These are phyloP conservation scores for Diorhabda sublineata DNA, from an alignment of 1,140 invertebrate genomes.

Conservation along the genomic window DNA sequence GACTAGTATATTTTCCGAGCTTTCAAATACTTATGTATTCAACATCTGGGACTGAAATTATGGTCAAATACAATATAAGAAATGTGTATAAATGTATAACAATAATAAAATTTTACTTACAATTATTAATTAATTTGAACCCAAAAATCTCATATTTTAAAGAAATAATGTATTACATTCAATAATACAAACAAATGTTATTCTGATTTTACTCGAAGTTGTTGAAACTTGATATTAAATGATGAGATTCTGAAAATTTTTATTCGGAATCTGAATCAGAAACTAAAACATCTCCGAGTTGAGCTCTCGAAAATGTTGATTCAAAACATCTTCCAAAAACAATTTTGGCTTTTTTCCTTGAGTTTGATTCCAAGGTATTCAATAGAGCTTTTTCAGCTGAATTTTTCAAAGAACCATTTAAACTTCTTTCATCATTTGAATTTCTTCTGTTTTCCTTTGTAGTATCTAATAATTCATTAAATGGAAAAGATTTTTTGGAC, in stretches of 20 bases:
- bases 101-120: too few relatives aligned
- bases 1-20: too few relatives aligned
- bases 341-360: constrained; percentile 33
- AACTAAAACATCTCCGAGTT: constrained; percentile 30
- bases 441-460: constrained; percentile 4
- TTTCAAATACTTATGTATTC: too few relatives aligned
- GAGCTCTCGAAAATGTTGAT: constrained; percentile 29
- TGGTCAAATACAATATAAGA: too few relatives aligned
- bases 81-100: too few relatives aligned
- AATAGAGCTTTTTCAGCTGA: constrained; percentile 21
- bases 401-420: constrained; percentile 6
- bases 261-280: constrained; percentile 39
- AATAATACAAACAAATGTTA: too few relatives aligned
- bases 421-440: not conserved
- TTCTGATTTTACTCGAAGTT: too few relatives aligned
- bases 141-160: too few relatives aligned
- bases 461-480: constrained; percentile 10
- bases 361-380: constrained; percentile 34
- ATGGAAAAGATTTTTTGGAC: not conserved
- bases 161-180: too few relatives aligned
- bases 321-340: constrained; percentile 42
- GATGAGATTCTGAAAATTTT: not conserved
- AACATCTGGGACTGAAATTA: too few relatives aligned
- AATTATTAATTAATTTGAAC: too few relatives aligned
- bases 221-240: too few relatives aligned